Evolutionary conservation across 2,113 vertebrate genomes (phyloP).

Genomic region (Podocnemis expansa): DNA sequence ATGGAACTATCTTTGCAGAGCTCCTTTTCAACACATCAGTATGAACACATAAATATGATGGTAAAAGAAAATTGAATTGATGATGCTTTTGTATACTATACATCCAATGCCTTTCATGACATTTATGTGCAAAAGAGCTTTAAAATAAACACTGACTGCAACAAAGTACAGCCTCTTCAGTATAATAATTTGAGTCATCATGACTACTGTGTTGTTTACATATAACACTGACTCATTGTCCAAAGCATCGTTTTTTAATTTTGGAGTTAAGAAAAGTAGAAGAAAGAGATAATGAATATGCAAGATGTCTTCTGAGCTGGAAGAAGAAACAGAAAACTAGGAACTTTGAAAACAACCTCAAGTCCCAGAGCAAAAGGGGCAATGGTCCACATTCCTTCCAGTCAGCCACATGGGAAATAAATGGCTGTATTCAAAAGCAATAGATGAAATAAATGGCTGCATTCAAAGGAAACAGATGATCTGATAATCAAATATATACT

Average conservation of each 20-base stretch:
- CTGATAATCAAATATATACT: slow-evolving; percentile 50
- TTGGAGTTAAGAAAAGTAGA: slow-evolving; percentile 40
- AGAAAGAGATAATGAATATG: slow-evolving; percentile 27
- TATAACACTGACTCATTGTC: slow-evolving; percentile 39
- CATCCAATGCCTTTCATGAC: background rate
- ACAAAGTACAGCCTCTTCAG: background rate
- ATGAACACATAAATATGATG: accelerated
- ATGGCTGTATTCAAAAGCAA: background rate
- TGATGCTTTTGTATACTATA: background rate
- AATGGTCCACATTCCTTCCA: slow-evolving; percentile 33
- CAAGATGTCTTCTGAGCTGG: slow-evolving; percentile 24
- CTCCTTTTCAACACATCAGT: background rate
- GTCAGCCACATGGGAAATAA: background rate
- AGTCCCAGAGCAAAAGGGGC: slow-evolving; percentile 28
- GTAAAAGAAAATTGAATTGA: background rate
- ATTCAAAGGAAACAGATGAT: background rate
- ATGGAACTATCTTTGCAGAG: background rate
- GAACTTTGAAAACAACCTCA: slow-evolving; percentile 32
- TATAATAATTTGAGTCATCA: background rate
- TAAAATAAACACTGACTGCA: slow-evolving; percentile 2
- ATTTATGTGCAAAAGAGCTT: background rate
- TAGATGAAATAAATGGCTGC: background rate
- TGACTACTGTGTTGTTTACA: slow-evolving; percentile 32
- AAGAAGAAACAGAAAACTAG: slow-evolving; percentile 49
- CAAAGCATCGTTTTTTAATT: slow-evolving; percentile 50